phyloP scores from a whole-genome alignment of 2,888 invertebrate species.

The Ceraclea dissimilis region DNA sequence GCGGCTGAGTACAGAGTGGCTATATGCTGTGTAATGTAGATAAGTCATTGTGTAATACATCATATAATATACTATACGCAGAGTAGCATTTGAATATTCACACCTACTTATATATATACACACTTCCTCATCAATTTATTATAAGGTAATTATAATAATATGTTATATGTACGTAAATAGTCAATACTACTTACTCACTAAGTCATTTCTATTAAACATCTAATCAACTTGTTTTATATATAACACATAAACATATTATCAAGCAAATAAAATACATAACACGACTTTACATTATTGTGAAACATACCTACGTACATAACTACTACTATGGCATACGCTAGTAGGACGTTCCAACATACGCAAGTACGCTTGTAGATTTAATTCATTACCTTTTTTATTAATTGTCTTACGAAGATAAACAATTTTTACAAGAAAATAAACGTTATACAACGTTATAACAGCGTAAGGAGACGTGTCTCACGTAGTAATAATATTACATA shows the following conservation, averaged over 20 bases:
- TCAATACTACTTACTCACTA: constrained; percentile 23
- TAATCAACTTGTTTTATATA: constrained; percentile 15
- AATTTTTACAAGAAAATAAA: too few species aligned
- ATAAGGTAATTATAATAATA: too few species aligned
- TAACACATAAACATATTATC: constrained; percentile 19
- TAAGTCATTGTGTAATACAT: too few species aligned
- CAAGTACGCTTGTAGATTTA: constrained; percentile 6
- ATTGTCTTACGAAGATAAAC: too few species aligned
- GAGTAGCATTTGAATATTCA: too few species aligned
- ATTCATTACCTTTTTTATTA: too few species aligned
- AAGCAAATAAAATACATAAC: constrained; percentile 10
- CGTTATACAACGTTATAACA: too few species aligned
- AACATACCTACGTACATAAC: constrained; percentile 15
- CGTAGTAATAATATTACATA: too few species aligned
- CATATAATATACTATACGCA: too few species aligned
- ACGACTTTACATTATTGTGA: constrained; percentile 11
- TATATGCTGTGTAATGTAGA: too few species aligned
- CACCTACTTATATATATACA: constrained; percentile 2
- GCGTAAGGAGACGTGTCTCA: too few species aligned
- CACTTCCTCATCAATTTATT: constrained; percentile 2
- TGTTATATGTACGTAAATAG: constrained; percentile 9
- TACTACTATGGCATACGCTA: constrained; percentile 3
- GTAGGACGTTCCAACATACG: constrained; percentile 5
- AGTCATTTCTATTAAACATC: constrained; percentile 22
- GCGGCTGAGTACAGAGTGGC: too few species aligned